phyloP scores from a whole-genome alignment of 2,888 invertebrate species.

The Odontocolon sp. region DNA sequence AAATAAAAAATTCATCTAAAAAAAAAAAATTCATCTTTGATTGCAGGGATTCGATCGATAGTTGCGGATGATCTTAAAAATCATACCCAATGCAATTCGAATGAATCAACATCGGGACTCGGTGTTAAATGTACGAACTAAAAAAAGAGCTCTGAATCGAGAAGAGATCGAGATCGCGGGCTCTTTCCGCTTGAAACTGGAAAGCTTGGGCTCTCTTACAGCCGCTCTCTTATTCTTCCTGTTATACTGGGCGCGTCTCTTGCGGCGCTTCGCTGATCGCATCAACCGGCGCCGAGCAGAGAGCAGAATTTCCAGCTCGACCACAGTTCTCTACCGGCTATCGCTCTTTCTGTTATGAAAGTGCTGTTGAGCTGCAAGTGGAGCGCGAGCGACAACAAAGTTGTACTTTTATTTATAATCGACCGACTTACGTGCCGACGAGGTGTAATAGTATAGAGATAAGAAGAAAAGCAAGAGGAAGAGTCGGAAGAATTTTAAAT shows the following conservation, averaged over 20 bases:
- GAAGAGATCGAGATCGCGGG: slow-evolving; percentile 44
- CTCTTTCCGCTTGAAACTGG: slow-evolving; percentile 56
- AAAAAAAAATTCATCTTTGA: no score
- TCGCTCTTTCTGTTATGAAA: slow-evolving; percentile 72
- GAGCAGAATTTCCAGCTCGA: slow-evolving; percentile 33
- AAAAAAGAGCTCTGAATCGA: slow-evolving; percentile 31
- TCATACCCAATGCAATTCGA: no score
- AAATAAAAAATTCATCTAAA: no score
- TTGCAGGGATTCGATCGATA: no score
- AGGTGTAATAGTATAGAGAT: slow-evolving; percentile 37
- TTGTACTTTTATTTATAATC: slow-evolving; percentile 74
- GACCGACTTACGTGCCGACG: slow-evolving; percentile 69
- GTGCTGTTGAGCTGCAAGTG: slow-evolving; percentile 71
- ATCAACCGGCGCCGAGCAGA: slow-evolving; percentile 22
- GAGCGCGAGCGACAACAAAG: slow-evolving; percentile 73
- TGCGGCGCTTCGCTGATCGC: neutral
- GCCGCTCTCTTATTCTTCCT: slow-evolving; percentile 52
- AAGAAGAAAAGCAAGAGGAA: slow-evolving; percentile 50
- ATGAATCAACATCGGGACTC: slow-evolving; percentile 5
- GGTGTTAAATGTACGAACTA: slow-evolving; percentile 23
- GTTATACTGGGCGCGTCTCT: slow-evolving; percentile 49
- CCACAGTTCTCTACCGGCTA: slow-evolving; percentile 25
- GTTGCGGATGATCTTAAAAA: no score
- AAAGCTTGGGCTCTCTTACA: no score
- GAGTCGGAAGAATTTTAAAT: slow-evolving; percentile 15